Conservation (phyloP, 2,797 vertebrate species). For the Psittacula derbiana region DNA sequence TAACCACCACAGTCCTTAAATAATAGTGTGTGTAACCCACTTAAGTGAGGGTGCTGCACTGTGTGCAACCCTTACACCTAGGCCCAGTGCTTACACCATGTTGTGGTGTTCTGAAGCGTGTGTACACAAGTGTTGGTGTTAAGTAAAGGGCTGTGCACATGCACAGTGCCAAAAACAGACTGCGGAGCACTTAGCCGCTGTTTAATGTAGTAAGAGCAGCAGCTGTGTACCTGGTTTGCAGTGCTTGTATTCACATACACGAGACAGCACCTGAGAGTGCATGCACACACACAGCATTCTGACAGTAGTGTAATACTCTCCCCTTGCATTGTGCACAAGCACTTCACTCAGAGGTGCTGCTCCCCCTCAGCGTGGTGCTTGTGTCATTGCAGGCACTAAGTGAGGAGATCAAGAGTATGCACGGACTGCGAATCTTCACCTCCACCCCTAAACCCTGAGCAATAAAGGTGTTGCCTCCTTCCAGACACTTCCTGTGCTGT, state of each 20-base stretch:
- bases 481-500: background rate
- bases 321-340: background rate
- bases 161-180: background rate
- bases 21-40: background rate
- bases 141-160: background rate
- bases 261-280: background rate
- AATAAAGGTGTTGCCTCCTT: background rate
- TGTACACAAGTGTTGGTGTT: background rate
- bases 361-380: background rate
- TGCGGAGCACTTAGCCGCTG: background rate
- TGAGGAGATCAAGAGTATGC: slow-evolving; percentile 81
- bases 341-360: background rate
- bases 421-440: slow-evolving; percentile 80
- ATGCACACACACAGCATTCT: background rate
- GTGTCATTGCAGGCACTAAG: slow-evolving; percentile 70
- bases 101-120: background rate
- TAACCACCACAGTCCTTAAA: background rate
- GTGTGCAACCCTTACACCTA: background rate
- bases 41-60: background rate
- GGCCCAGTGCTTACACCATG: background rate
- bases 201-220: background rate
- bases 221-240: background rate
- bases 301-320: background rate
- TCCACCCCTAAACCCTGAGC: slow-evolving; percentile 69
- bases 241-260: background rate